phyloP scores from a whole-genome alignment of 2,797 vertebrate species.

The Notamacropus eugenii region DNA sequence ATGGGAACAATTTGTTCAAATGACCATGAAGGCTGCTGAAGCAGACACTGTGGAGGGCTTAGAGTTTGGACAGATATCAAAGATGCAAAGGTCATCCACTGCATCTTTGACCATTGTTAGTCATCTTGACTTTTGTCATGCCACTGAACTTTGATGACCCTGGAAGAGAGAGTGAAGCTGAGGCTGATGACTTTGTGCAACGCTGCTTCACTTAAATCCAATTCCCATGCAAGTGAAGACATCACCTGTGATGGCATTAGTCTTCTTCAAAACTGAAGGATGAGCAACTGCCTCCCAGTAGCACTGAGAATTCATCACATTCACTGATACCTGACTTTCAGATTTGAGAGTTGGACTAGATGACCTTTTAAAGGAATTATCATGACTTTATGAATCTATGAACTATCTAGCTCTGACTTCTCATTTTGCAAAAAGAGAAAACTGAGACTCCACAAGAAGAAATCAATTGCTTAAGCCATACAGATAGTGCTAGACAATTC shows the following conservation, averaged over 20 bases:
- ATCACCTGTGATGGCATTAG: not conserved
- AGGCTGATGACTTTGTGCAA: too few species aligned
- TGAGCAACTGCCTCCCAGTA: not conserved
- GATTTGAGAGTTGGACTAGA: not conserved
- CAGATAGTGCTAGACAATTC: not conserved
- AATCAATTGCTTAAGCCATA: not conserved
- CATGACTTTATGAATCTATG: too few species aligned
- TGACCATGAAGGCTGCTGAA: not conserved
- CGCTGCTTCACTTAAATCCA: too few species aligned
- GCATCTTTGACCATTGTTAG: not conserved
- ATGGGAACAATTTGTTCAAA: not conserved
- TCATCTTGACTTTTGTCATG: not conserved
- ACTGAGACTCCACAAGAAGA: not conserved
- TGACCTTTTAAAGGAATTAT: not conserved
- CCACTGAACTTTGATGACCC: not conserved
- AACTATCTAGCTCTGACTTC: too few species aligned
- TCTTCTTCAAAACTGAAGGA: not conserved
- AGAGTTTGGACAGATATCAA: not conserved
- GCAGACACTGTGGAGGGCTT: not conserved
- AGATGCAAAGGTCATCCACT: not conserved
- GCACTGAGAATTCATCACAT: not conserved
- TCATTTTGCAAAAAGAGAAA: not conserved
- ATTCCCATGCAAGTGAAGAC: too few species aligned
- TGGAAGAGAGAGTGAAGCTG: not conserved
- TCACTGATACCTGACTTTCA: too few species aligned